Evolutionary conservation across 2,797 vertebrate genomes (phyloP).

Genomic region (Aeoliscus strigatus): DNA sequence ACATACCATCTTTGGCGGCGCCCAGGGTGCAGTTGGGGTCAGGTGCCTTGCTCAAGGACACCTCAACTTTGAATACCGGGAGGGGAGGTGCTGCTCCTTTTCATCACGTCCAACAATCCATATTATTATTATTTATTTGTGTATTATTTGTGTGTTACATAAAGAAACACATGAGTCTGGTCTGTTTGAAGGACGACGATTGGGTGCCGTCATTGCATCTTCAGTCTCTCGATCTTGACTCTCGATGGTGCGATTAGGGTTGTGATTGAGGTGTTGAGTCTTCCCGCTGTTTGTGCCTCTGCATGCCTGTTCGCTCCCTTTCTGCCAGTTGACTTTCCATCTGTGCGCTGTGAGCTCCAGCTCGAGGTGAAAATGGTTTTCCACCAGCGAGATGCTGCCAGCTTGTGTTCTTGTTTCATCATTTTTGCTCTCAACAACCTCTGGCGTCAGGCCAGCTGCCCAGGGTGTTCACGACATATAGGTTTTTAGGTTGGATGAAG

Average conservation of each 20-base stretch:
- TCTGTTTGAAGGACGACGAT: conserved; percentile 31
- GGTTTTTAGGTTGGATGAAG: conserved; percentile 41
- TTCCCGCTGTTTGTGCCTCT: conserved; percentile 59
- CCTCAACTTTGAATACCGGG: too few species aligned
- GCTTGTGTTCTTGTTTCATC: conserved; percentile 63
- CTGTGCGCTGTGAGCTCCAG: conserved; percentile 61
- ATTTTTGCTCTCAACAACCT: conserved; percentile 43
- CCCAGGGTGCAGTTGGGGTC: too few species aligned
- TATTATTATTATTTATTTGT: conserved; percentile 21
- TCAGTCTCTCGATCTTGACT: conserved; percentile 33
- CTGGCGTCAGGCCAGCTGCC: conserved; percentile 53
- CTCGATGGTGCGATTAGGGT: conserved; percentile 56
- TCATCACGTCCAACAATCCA: too few species aligned
- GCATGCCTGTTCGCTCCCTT: conserved; percentile 52
- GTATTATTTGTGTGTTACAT: too few species aligned
- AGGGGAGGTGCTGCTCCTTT: too few species aligned
- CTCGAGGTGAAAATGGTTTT: conserved; percentile 77
- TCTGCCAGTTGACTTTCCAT: conserved; percentile 63
- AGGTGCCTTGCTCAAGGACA: too few species aligned
- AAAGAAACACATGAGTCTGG: too few species aligned
- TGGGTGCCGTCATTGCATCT: conserved; percentile 35
- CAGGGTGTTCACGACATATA: conserved; percentile 41
- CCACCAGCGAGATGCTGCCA: conserved; percentile 72
- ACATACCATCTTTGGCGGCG: too few species aligned
- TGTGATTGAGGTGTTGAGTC: conserved; percentile 58